Conservation (phyloP, 2,888 invertebrate genomes). For the Limnephilus lunatus region DNA sequence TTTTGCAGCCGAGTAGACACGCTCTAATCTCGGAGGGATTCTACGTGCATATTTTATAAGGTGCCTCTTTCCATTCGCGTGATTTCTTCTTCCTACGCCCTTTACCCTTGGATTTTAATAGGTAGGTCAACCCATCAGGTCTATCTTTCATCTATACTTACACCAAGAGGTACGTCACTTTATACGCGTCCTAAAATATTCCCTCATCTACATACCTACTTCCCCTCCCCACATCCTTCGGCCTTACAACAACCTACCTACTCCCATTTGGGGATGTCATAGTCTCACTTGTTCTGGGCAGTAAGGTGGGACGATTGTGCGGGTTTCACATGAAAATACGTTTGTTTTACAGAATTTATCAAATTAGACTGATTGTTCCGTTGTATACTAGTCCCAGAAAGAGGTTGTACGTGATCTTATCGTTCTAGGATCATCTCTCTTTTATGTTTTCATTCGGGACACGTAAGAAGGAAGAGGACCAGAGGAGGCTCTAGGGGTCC, state of each 20-base stretch:
- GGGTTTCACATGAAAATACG: neutral
- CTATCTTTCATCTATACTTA: neutral
- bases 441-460: too few species aligned
- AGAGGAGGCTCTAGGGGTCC: too few species aligned
- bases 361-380: too few species aligned
- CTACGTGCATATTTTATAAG: conserved; percentile 45
- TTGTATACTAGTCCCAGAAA: too few species aligned
- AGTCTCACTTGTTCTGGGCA: neutral
- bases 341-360: neutral
- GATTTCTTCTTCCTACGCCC: conserved; percentile 19
- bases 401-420: too few species aligned
- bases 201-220: neutral
- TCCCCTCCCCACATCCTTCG: neutral
- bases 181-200: neutral
- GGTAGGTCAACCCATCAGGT: neutral
- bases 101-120: neutral
- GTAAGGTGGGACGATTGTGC: neutral
- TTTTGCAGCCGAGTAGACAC: conserved; percentile 25
- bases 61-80: conserved; percentile 20
- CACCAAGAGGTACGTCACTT: neutral
- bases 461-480: too few species aligned
- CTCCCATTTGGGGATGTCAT: neutral
- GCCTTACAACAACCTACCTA: neutral
- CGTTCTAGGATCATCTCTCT: too few species aligned
- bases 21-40: conserved; percentile 29